phyloP scores from a whole-genome alignment of 2,888 invertebrate genomes.

The Lycocerus yunnanus region DNA sequence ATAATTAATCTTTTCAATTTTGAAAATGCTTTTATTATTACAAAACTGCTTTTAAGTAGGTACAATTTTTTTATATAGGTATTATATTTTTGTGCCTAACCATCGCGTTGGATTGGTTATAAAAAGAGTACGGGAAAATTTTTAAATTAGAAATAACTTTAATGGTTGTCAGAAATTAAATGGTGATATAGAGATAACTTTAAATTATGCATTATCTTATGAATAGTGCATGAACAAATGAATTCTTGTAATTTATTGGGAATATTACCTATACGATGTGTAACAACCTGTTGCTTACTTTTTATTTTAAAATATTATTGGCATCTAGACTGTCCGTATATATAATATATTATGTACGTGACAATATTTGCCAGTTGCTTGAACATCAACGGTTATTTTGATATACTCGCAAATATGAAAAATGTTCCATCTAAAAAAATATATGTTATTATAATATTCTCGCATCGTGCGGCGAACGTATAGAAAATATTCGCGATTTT shows the following conservation, averaged over 20 bases:
- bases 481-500: too few species aligned
- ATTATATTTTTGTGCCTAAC: too few species aligned
- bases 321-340: not conserved
- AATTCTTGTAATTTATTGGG: not conserved
- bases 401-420: not conserved
- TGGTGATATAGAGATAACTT: too few species aligned
- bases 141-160: too few species aligned
- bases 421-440: too few species aligned
- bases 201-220: too few species aligned
- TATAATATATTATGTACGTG: not conserved
- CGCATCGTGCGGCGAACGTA: not conserved
- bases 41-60: not conserved
- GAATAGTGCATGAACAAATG: too few species aligned
- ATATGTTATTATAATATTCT: not conserved
- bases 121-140: too few species aligned
- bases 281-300: not conserved
- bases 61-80: too few species aligned
- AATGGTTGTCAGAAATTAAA: not conserved
- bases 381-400: not conserved
- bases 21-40: not conserved
- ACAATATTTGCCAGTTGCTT: not conserved
- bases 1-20: not conserved
- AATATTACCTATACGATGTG: not conserved
- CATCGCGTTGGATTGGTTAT: too few species aligned
- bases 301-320: not conserved